Percentiles rank a stretch among this genome's conserved stretches.
Conservation (phyloP, 1,140 invertebrate genomes). For the Antheraea pernyi region DNA sequence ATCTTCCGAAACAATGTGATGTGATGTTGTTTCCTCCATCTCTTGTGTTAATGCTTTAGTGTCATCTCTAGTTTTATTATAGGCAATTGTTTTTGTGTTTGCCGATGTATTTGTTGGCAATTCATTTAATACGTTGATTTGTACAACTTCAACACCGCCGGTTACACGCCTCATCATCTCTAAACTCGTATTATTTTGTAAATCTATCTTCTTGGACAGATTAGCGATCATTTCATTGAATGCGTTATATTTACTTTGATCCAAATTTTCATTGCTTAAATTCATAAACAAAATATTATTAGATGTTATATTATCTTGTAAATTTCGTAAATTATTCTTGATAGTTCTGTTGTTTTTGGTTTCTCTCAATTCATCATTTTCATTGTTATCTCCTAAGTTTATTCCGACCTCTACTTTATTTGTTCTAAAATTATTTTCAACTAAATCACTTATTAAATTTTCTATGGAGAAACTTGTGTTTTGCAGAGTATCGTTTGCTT, state of each 20-base stretch:
- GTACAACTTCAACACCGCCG: constrained; percentile 6
- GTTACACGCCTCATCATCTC: constrained; percentile 35
- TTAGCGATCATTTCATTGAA: constrained; percentile 38
- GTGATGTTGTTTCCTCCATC: not conserved
- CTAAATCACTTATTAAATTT: constrained; percentile 48
- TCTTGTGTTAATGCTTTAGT: not conserved
- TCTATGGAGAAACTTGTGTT: constrained; percentile 41
- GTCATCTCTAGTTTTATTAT: not conserved
- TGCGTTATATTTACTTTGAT: constrained; percentile 33
- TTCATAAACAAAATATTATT: constrained; percentile 29
- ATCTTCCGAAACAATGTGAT: not conserved
- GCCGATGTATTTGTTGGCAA: not conserved
- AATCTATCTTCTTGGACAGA: constrained; percentile 47
- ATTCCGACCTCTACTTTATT: not conserved
- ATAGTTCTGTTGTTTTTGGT: not conserved
- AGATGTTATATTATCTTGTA: constrained; percentile 5
- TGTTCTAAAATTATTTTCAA: constrained; percentile 38
- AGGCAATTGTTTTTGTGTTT: not conserved
- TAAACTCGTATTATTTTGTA: constrained; percentile 46
- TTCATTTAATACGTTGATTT: not conserved
- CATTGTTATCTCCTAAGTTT: constrained; percentile 5
- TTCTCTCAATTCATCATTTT: not conserved
- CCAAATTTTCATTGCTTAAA: constrained; percentile 27
- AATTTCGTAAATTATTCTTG: not conserved
- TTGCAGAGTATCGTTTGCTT: constrained; percentile 21